A percentile compares a stretch with the other conserved stretches of the same genome.
Evolutionary conservation across 2,888 invertebrate genomes (phyloP).

Genomic region (Euplexia lucipara): DNA sequence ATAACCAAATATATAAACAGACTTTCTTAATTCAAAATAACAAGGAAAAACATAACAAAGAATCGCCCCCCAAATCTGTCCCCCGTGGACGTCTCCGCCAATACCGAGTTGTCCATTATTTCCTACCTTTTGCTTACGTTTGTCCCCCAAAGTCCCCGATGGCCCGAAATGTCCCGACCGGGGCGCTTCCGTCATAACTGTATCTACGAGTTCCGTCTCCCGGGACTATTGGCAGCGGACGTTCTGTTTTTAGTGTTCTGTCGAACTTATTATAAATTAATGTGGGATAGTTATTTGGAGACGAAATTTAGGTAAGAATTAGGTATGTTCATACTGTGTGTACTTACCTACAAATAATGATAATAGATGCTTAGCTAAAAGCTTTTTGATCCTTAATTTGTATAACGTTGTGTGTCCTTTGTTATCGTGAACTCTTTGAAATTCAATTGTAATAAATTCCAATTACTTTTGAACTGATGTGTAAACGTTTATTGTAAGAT

Average conservation of each 20-base stretch:
- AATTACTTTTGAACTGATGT: too few species aligned
- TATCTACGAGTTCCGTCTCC: slow-evolving; percentile 46
- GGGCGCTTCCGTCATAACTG: slow-evolving; percentile 48
- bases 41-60: slow-evolving; percentile 28
- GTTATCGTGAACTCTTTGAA: too few species aligned
- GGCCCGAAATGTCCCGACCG: slow-evolving; percentile 8
- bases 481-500: too few species aligned
- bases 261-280: slow-evolving; percentile 29
- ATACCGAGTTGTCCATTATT: slow-evolving; percentile 37
- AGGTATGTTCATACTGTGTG: neutral
- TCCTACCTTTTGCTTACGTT: slow-evolving; percentile 32
- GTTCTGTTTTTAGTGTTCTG: slow-evolving; percentile 33
- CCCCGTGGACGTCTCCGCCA: slow-evolving; percentile 26
- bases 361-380: too few species aligned
- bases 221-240: slow-evolving; percentile 34
- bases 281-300: neutral
- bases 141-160: slow-evolving; percentile 20
- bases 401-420: too few species aligned
- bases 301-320: neutral
- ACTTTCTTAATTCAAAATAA: slow-evolving; percentile 27
- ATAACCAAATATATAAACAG: neutral
- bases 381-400: neutral
- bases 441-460: too few species aligned
- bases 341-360: too few species aligned
- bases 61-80: slow-evolving; percentile 31